Evolutionary conservation across 2,797 vertebrate genomes (phyloP), one percentile per base, ranked within the genome.

Genomic region (Eospalax fontanierii): DNA sequence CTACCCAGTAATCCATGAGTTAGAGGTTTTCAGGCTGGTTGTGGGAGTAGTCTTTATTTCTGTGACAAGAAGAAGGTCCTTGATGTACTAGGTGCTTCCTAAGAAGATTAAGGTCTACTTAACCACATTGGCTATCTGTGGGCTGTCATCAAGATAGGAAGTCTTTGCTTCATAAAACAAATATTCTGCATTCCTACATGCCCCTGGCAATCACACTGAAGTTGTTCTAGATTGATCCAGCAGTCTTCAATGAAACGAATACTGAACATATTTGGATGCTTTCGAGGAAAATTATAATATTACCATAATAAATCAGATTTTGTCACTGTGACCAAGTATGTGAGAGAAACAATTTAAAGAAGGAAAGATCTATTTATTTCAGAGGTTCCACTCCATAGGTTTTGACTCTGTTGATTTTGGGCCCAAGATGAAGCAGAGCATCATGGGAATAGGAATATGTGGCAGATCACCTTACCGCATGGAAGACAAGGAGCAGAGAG

Each of bases 71-170:
- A 70, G 0, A 2, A 71, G 6, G 21, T 14, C 65, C 1, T 4
- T 5, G 28, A 5, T 4, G n/a, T 3, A 33, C 33, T 1, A 0
- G 15, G 63, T 3, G 4, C 63, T 57, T 57, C 54, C 26, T 8
- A 57, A 24, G 40, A n/a, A 10, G 28, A n/a, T 19, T 59, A 8
- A 68, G 21, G 59, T 12, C 82, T 35, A 38, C 19, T 43, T 26
- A 57, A 85, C 33, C 43, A 35, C 12, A 43, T 6, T 30, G 82
- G 30, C 54, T 43, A 43, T 1, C 0, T 6, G 1, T 12, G 22
- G 14, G 12, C 24, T 61, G 11, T 28, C 46, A 6, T 33, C 26
- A 28, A 33, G 59, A 21, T 18, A 10, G 8, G 50, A 59, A 38
- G 4, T 38, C 16, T 46, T 65, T 74, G 50, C 57, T 74, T 83